These are phyloP conservation scores for Chionodraco myersi DNA, from an alignment of 2,113 vertebrate species.

Conservation along the genomic window DNA sequence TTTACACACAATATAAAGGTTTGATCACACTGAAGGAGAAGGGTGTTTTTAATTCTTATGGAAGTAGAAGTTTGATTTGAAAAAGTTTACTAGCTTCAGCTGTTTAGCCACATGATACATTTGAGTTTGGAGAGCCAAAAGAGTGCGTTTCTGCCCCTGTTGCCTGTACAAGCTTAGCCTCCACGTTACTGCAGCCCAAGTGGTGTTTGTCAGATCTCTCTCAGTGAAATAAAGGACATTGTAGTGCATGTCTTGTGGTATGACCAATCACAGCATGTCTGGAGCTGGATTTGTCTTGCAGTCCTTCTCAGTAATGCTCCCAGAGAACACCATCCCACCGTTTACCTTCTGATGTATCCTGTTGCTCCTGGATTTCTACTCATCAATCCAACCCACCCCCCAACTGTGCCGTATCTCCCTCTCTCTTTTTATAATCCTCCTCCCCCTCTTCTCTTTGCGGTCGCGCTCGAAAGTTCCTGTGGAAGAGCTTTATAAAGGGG, in stretches of 20 bases:
- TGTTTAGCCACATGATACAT: neutral
- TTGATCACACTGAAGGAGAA: neutral
- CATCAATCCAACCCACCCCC: constrained; percentile 55
- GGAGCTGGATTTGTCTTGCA: constrained; percentile 46
- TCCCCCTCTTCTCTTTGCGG: constrained; percentile 64
- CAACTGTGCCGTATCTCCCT: constrained; percentile 45
- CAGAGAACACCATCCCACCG: neutral
- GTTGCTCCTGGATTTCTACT: constrained; percentile 46
- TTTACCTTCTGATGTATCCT: constrained; percentile 43
- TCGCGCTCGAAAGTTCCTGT: constrained; percentile 81
- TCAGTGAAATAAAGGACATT: constrained; percentile 30
- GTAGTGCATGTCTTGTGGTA: constrained; percentile 3
- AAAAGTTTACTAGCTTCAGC: neutral
- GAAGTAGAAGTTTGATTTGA: neutral
- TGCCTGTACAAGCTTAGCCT: constrained; percentile 25
- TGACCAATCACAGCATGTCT: constrained; percentile 42
- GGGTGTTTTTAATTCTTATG: neutral
- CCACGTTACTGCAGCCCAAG: constrained; percentile 12
- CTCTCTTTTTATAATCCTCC: constrained; percentile 63
- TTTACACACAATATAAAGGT: neutral
- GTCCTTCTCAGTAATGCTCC: constrained; percentile 10
- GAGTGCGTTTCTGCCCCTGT: constrained; percentile 39
- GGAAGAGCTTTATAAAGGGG: constrained; percentile 77
- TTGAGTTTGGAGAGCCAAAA: constrained; percentile 1
- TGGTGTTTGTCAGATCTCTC: constrained; percentile 14